Percentiles rank a stretch among this genome's conserved stretches.
Conservation (phyloP, 2,888 invertebrate species). For the Hipparchia sbordonii region DNA sequence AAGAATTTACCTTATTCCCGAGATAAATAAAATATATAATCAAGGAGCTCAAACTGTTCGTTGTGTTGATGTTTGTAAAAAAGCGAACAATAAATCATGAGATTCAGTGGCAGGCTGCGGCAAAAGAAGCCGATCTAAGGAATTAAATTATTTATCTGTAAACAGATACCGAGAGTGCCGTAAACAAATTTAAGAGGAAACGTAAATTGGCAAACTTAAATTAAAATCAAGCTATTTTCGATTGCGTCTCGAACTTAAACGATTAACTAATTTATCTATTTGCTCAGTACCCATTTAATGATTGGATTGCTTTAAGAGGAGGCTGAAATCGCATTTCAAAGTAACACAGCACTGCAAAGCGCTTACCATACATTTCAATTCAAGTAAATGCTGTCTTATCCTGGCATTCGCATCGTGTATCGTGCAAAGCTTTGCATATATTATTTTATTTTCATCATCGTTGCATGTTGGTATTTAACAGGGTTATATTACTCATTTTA, state of each 20-base stretch:
- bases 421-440: constrained; percentile 8
- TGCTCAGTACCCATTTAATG: not conserved
- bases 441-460: not conserved
- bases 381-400: constrained; percentile 10
- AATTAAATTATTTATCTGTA: constrained; percentile 40
- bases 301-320: not conserved
- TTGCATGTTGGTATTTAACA: not conserved
- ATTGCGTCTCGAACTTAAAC: constrained; percentile 39
- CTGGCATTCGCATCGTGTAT: not conserved
- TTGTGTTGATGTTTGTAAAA: not conserved
- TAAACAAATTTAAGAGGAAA: constrained; percentile 45
- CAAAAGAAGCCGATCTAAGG: constrained; percentile 27
- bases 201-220: constrained; percentile 47
- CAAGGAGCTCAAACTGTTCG: too few species aligned
- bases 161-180: constrained; percentile 40
- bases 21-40: too few species aligned
- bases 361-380: constrained; percentile 17
- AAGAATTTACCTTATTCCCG: too few species aligned
- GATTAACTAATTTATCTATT: constrained; percentile 41
- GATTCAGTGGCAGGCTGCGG: not conserved
- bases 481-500: not conserved
- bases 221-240: constrained; percentile 46
- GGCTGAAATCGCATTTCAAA: constrained; percentile 15
- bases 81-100: not conserved
- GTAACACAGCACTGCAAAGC: constrained; percentile 7